Conservation (phyloP, 2,797 vertebrate genomes). For the Labeo calbasu region DNA sequence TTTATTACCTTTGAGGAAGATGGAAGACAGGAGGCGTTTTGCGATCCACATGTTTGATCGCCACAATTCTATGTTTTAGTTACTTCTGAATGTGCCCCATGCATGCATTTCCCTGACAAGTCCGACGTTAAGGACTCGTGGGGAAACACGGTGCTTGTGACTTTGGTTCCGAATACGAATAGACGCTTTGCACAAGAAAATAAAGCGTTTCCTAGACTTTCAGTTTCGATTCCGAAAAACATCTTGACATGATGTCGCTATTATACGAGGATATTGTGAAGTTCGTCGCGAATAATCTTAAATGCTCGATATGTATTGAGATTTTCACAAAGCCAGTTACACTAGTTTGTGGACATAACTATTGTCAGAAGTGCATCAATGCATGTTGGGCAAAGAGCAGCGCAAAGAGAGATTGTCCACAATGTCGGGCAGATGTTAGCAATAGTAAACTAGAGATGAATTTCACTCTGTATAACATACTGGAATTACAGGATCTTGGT, state of each 20-base stretch:
- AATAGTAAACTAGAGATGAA: slow-evolving; percentile 42
- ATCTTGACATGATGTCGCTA: neutral
- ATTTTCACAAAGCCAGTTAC: slow-evolving; percentile 58
- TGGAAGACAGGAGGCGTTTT: slow-evolving; percentile 64
- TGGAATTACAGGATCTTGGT: slow-evolving; percentile 34
- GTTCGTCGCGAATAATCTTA: slow-evolving; percentile 46
- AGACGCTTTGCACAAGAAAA: neutral
- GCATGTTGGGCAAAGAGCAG: neutral
- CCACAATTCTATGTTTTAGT: neutral
- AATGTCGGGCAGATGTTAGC: slow-evolving; percentile 34
- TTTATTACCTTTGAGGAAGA: slow-evolving; percentile 69
- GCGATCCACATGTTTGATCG: slow-evolving; percentile 70
- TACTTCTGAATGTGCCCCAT: neutral
- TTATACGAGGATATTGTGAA: slow-evolving; percentile 8
- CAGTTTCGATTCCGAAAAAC: slow-evolving; percentile 34
- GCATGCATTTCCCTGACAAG: neutral
- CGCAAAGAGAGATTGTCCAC: slow-evolving; percentile 39
- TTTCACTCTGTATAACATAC: slow-evolving; percentile 51
- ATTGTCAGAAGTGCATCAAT: slow-evolving; percentile 53
- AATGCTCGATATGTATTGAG: slow-evolving; percentile 58
- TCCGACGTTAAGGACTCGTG: neutral
- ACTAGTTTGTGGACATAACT: slow-evolving; percentile 62
- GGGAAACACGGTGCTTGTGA: neutral
- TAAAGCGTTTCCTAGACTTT: neutral
- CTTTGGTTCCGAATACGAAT: slow-evolving; percentile 9